Base-by-base conservation (phyloP, 1,140 invertebrate genomes). In the Drosophila simulans region DNA sequence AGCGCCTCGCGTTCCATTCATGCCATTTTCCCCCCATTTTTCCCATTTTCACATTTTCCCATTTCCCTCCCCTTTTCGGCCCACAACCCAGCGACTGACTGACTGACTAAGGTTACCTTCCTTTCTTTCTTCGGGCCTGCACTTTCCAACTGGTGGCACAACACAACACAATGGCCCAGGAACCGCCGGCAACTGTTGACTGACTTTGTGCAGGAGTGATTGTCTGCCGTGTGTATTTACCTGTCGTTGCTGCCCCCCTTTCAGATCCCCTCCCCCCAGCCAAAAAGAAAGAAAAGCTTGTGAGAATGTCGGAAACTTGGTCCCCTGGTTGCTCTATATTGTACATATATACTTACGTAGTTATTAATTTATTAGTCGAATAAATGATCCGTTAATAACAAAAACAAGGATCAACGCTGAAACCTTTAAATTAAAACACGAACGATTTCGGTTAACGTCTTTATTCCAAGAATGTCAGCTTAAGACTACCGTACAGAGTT, bases 81-180 rank as follows among this genome's bases (percentile, higher is more conserved):
- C 59, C 60, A 25, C 25, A 58, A 34, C 15, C 43, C 45, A 20
- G 35, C 34, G 58, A 68, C 76, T 53, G 52, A 46, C 53, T 65
- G 60, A 81, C 59, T 58, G 49, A 78, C 75, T 76, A 66, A 75
- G 65, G 77, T 84, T 79, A 79, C 74, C 46, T 77, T 71, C 77
- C 65, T 70, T 58, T 77, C 57, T 70, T 58, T 77, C 45, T 22
- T 22, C 20, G 20, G 63, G 57, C 63, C 45, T 48, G 57, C 80
- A 83, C 80, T 83, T 83, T 83, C 75, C 80, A 83, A 64, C 62
- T 69, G 60, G 51, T 68, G 52, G 58, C 42, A 10, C 31, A 31
- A 31, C 27, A 31, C 25, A 73, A 62, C 48, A 81, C 77, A 75
- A 72, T 72, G 59, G 35, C 12, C 25, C 53, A 72, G 66, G 43